Evolutionary conservation across 2,113 vertebrate genomes (phyloP).

Genomic region (Gnathochromis pfefferi): DNA sequence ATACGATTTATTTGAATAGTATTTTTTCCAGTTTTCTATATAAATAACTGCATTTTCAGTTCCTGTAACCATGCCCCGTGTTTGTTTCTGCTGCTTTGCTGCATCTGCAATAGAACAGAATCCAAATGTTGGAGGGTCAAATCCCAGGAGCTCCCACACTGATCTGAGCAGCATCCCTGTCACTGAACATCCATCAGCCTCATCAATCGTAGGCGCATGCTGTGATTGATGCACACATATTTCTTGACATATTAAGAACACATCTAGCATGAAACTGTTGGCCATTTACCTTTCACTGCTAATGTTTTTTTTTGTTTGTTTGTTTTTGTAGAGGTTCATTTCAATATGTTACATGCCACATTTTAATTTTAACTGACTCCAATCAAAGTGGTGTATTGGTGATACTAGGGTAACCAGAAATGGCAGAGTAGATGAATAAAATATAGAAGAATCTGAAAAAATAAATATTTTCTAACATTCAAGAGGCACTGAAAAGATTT

Average conservation of each 20-base stretch:
- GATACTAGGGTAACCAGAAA: background rate
- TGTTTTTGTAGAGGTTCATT: background rate
- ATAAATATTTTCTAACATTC: background rate
- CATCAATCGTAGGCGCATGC: background rate
- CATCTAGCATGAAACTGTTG: background rate
- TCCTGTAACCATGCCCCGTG: background rate
- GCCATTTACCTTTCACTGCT: background rate
- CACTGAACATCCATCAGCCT: background rate
- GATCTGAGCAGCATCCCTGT: conserved; percentile 18
- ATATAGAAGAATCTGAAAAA: background rate
- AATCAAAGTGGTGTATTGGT: background rate
- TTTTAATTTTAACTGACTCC: background rate
- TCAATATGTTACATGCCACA: background rate
- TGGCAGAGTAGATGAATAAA: background rate
- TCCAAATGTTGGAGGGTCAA: background rate
- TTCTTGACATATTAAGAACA: background rate
- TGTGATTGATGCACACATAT: background rate
- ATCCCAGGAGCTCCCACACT: conserved; percentile 41
- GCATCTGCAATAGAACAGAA: background rate
- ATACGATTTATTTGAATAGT: background rate
- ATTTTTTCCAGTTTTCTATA: background rate
- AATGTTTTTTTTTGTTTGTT: background rate
- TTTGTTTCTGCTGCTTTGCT: background rate
- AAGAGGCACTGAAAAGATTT: background rate
- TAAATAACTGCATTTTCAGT: background rate